phyloP scores from a whole-genome alignment of 2,113 vertebrate species.

The Oxyura jamaicensis region DNA sequence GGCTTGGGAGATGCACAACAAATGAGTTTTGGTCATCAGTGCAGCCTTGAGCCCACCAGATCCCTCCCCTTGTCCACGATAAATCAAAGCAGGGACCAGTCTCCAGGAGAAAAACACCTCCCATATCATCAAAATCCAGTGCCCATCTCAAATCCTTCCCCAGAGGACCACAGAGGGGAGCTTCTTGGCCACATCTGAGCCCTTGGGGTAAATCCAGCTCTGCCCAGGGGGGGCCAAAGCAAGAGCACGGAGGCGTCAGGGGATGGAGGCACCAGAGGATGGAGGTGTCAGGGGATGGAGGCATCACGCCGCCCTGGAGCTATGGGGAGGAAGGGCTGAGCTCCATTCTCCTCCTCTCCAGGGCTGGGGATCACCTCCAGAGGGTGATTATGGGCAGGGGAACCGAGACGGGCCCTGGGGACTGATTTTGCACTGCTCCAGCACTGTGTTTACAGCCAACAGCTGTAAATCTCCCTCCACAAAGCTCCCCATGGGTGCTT shows the following conservation, averaged over 20 bases:
- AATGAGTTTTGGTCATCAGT: background rate
- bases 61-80: rapidly evolving
- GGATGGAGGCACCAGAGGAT: background rate
- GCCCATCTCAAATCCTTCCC: background rate
- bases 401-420: background rate
- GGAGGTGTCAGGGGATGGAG: background rate
- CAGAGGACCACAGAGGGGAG: background rate
- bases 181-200: background rate
- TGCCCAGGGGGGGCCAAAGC: background rate
- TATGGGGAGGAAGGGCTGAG: background rate
- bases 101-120: background rate
- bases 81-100: background rate
- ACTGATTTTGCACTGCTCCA: background rate
- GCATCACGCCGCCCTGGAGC: background rate
- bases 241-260: background rate
- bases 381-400: background rate
- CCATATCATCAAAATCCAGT: background rate
- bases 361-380: background rate
- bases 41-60: background rate
- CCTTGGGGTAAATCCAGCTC: background rate
- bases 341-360: background rate
- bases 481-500: background rate
- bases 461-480: rapidly evolving
- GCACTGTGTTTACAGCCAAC: background rate
- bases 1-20: rapidly evolving